These are phyloP conservation scores for Embiotoca jacksoni DNA, from an alignment of 2,113 vertebrate genomes.

Conservation along the genomic window DNA sequence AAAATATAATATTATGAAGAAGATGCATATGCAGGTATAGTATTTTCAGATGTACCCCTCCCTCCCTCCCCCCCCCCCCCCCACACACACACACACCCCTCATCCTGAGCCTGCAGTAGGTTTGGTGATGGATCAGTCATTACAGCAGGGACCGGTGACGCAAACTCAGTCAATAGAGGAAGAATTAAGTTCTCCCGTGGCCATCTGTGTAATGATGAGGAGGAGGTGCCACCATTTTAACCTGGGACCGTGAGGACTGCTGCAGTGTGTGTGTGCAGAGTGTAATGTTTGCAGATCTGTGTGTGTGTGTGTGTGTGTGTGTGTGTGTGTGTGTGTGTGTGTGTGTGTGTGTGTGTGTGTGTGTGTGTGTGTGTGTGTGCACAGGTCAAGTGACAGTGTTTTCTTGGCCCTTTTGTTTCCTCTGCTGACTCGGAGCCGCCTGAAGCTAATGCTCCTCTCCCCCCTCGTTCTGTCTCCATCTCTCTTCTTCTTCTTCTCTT, in stretches of 20 bases:
- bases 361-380: slow-evolving; percentile 10
- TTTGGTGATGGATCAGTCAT: slow-evolving; percentile 75
- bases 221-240: slow-evolving; percentile 71
- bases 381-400: slow-evolving; percentile 43
- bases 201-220: slow-evolving; percentile 80
- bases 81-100: slow-evolving; percentile 27
- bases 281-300: slow-evolving; percentile 23
- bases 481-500: slow-evolving; percentile 32
- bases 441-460: slow-evolving; percentile 63
- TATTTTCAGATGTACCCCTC: not conserved
- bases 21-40: not conserved
- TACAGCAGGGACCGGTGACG: slow-evolving; percentile 63
- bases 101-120: slow-evolving; percentile 43
- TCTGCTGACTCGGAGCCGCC: slow-evolving; percentile 54
- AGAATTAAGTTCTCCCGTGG: slow-evolving; percentile 78
- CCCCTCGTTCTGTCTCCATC: not conserved
- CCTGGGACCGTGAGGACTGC: slow-evolving; percentile 63
- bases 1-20: too few relatives aligned
- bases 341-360: slow-evolving; percentile 30
- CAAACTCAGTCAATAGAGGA: slow-evolving; percentile 78
- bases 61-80: slow-evolving; percentile 13
- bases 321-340: slow-evolving; percentile 2
- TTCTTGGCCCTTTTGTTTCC: slow-evolving; percentile 33
- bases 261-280: slow-evolving; percentile 24
- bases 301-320: slow-evolving; percentile 9